These are phyloP conservation scores for Pocota personata DNA, from an alignment of 2,888 invertebrate genomes.

Conservation along the genomic window DNA sequence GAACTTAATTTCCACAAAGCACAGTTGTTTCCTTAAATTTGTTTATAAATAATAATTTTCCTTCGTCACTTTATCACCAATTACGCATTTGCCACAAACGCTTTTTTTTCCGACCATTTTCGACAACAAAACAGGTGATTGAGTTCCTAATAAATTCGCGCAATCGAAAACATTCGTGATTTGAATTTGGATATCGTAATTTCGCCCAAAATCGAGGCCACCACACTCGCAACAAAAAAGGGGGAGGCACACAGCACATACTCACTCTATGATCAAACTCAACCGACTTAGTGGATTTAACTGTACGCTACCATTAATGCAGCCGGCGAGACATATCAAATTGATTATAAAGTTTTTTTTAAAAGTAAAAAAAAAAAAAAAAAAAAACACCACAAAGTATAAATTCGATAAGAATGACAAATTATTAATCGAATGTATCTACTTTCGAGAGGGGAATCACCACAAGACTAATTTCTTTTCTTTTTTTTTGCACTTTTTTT, in stretches of 20 bases:
- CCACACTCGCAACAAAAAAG: not conserved
- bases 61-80: not conserved
- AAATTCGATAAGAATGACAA: not conserved
- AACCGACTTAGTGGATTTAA: constrained; percentile 7
- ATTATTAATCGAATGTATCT: too few species aligned
- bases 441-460: not conserved
- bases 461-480: not conserved
- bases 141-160: constrained; percentile 17
- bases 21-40: not conserved
- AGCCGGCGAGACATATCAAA: constrained; percentile 18
- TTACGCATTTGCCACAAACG: not conserved
- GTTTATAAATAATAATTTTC: not conserved
- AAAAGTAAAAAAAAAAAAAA: not conserved
- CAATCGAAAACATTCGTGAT: constrained; percentile 17
- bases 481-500: not conserved
- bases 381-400: too few species aligned
- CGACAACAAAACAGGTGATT: not conserved
- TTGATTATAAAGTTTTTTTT: not conserved
- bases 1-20: not conserved
- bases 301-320: not conserved
- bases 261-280: not conserved
- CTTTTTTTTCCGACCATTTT: not conserved
- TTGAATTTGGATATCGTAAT: constrained; percentile 11
- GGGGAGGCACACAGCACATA: not conserved
- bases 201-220: constrained; percentile 3